Percentiles rank a stretch among this genome's conserved stretches.
phyloP scores from a whole-genome alignment of 2,888 invertebrate species.

The Euplagia quadripunctaria region DNA sequence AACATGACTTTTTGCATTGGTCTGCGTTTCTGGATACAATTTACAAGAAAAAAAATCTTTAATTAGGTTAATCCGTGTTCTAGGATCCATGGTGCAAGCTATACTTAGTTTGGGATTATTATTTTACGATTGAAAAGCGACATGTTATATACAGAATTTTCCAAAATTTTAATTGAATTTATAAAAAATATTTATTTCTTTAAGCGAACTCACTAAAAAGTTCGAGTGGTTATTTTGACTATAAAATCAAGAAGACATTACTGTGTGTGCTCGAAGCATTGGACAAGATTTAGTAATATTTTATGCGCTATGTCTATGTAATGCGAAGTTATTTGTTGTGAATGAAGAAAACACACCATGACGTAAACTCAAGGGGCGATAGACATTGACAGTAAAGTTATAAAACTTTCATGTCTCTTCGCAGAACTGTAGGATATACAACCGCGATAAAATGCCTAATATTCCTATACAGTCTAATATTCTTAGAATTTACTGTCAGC shows the following conservation, averaged over 20 bases:
- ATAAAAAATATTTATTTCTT: background rate
- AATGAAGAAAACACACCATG: constrained; percentile 5
- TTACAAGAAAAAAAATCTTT: too few species aligned
- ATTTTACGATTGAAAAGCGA: background rate
- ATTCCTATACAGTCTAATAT: constrained; percentile 2
- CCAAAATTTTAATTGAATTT: background rate
- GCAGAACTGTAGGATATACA: constrained; percentile 13
- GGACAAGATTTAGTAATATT: background rate
- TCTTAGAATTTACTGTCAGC: constrained; percentile 11
- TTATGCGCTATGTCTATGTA: background rate
- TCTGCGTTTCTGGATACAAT: too few species aligned
- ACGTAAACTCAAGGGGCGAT: background rate
- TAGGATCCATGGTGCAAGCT: too few species aligned
- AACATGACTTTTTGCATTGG: too few species aligned
- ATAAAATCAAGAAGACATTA: background rate
- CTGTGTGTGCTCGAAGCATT: background rate
- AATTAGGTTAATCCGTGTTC: too few species aligned
- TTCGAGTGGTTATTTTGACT: background rate
- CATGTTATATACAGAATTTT: too few species aligned
- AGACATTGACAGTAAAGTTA: constrained; percentile 6
- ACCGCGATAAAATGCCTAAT: constrained; percentile 8
- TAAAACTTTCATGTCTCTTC: constrained; percentile 14
- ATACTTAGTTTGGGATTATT: too few species aligned
- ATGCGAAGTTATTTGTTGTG: background rate
- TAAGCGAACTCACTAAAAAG: background rate